Evolutionary conservation across 2,797 vertebrate genomes (phyloP).

Genomic region (Tolypeutes matacus): DNA sequence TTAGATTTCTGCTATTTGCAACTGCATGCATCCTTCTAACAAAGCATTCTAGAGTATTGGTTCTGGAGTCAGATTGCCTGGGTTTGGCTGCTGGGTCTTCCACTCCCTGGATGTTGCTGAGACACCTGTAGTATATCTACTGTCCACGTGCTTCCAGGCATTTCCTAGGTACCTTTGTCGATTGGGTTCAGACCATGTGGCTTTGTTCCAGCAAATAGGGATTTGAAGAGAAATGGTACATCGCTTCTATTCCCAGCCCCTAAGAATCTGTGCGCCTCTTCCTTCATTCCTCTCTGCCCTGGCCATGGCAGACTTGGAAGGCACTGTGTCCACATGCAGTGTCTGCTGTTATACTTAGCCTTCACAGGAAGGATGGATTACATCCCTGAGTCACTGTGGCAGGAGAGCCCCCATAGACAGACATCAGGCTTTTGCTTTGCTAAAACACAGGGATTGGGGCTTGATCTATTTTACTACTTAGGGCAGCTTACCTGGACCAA

Average conservation of each 20-base stretch:
- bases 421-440: background rate
- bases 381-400: accelerated
- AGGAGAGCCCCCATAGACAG: too few species aligned
- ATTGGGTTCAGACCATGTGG: accelerated
- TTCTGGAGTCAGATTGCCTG: background rate
- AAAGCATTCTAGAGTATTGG: accelerated
- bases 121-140: accelerated
- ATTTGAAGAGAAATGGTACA: background rate
- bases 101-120: background rate
- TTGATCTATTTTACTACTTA: background rate
- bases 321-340: accelerated
- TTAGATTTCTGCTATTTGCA: background rate
- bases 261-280: too few species aligned
- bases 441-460: background rate
- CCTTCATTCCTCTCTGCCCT: too few species aligned
- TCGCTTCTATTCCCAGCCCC: too few species aligned
- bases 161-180: background rate
- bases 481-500: background rate
- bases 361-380: too few species aligned
- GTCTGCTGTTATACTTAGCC: too few species aligned
- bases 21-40: too few species aligned
- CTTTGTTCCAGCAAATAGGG: too few species aligned
- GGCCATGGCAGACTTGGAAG: background rate
- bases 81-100: background rate
- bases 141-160: accelerated